These are phyloP conservation scores for Scolopax bukidnonensis DNA, from an alignment of 2,797 vertebrate species.

Conservation along the genomic window DNA sequence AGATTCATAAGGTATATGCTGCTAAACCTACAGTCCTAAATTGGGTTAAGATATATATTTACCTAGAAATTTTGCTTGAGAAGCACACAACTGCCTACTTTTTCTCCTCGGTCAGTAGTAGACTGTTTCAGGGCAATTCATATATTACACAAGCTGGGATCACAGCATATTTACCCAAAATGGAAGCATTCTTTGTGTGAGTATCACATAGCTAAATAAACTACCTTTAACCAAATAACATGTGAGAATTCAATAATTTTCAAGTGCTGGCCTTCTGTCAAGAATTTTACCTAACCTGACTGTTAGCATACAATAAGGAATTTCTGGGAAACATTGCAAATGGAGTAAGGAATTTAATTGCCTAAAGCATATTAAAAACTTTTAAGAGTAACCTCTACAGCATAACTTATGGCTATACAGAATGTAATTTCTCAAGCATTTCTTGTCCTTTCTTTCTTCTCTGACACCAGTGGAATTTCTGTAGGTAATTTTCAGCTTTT, in stretches of 20 bases:
- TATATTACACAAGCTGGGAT: background rate
- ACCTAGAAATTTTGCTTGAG: background rate
- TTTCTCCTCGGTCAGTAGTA: background rate
- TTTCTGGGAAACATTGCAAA: background rate
- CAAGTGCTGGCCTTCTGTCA: background rate
- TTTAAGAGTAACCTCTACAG: background rate
- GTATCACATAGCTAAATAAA: background rate
- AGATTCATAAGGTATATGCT: background rate
- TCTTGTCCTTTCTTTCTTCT: background rate
- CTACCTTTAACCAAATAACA: background rate
- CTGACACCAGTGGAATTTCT: background rate
- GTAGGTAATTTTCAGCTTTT: background rate
- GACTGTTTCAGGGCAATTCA: background rate
- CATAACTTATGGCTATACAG: background rate
- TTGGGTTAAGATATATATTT: background rate
- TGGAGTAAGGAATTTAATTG: background rate
- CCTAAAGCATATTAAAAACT: background rate
- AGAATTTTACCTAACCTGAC: background rate
- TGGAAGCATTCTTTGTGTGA: background rate
- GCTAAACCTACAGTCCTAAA: background rate
- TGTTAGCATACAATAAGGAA: background rate
- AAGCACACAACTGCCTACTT: background rate
- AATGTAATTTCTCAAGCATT: background rate
- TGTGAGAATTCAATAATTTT: background rate
- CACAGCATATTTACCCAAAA: background rate